phyloP scores from a whole-genome alignment of 2,797 vertebrate species.

The Cichlasoma orientale region DNA sequence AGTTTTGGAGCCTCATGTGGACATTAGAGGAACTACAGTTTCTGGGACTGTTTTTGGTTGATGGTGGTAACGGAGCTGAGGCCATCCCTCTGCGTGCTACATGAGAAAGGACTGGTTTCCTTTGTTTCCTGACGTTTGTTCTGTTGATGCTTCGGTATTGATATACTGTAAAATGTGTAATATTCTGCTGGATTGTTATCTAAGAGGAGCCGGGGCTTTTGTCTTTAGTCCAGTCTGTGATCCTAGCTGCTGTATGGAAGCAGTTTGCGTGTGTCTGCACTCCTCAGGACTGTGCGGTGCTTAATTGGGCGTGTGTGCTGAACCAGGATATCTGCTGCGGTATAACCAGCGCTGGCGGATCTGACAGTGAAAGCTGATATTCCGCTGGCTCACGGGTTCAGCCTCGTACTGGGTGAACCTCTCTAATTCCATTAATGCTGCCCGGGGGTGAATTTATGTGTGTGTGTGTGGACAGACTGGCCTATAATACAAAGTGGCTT shows the following conservation, averaged over 20 bases:
- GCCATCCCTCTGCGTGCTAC: too few species aligned
- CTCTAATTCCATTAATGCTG: slow-evolving; percentile 54
- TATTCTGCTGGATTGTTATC: background rate
- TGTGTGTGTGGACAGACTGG: slow-evolving; percentile 50
- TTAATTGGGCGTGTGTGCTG: background rate
- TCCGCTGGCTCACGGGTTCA: slow-evolving; percentile 61
- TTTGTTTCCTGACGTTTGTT: background rate
- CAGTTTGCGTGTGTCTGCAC: background rate
- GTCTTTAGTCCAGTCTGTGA: too few species aligned
- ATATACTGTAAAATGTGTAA: background rate
- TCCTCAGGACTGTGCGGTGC: background rate
- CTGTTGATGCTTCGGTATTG: background rate
- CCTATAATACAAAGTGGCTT: slow-evolving; percentile 74
- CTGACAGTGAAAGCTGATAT: slow-evolving; percentile 61
- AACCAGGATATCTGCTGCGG: background rate
- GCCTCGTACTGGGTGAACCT: slow-evolving; percentile 41
- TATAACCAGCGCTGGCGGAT: background rate
- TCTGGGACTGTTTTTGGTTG: too few species aligned
- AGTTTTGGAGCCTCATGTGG: background rate
- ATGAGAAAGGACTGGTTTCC: too few species aligned
- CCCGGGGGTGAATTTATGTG: slow-evolving; percentile 14
- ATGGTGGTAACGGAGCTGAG: too few species aligned
- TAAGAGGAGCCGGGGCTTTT: too few species aligned
- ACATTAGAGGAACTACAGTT: too few species aligned
- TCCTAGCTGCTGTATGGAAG: background rate